Evolutionary conservation across 2,113 vertebrate genomes (phyloP), one percentile per base, ranked within the genome.

Genomic region (Sinosuthora webbiana): DNA sequence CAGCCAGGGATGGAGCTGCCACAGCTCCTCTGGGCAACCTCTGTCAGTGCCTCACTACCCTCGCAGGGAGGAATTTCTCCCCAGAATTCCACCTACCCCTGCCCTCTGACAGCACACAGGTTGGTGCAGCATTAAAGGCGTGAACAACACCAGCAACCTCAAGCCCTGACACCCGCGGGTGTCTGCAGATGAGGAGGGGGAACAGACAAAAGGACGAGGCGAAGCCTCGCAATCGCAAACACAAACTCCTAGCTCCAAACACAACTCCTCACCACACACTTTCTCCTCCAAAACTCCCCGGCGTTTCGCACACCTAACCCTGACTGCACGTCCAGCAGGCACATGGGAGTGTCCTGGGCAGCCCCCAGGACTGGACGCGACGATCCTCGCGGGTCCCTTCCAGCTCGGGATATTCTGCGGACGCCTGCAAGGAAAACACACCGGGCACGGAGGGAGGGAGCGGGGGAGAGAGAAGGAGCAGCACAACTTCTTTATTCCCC

Each of bases 271-370:
- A 15, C 9, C 17, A 63, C 33, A 44, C 37, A 65, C 21, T 85
- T 53, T 42, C n/a, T 19, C 42, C 77, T 37, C n/a, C 62, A 13
- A 31, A 74, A 42, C 41, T 24, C 27, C 39, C 6, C 5, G 6
- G 30, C 95, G 94, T 82, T 94, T 78, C 78, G 22, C 93, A 42
- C 94, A 74, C 83, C 90, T 80, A 92, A 76, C 47, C 93, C 83
- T 28, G 63, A 13, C 45, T 15, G 45, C 63, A 37, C 22, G 15
- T 28, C 63, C 63, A 37, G 55, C 12, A 69, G 55, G 27, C 37
- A 81, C 52, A 49, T 0, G 10, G 9, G 30, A 42, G 6, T 55
- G 56, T 63, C 49, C 84, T 41, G 45, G 1, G 63, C 83, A 59
- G 53, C 22, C 6, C 27, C 33, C 68, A 44, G 65, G 14, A 28